Evolutionary conservation across 2,888 invertebrate genomes (phyloP).

Genomic region (Lasius platythorax): DNA sequence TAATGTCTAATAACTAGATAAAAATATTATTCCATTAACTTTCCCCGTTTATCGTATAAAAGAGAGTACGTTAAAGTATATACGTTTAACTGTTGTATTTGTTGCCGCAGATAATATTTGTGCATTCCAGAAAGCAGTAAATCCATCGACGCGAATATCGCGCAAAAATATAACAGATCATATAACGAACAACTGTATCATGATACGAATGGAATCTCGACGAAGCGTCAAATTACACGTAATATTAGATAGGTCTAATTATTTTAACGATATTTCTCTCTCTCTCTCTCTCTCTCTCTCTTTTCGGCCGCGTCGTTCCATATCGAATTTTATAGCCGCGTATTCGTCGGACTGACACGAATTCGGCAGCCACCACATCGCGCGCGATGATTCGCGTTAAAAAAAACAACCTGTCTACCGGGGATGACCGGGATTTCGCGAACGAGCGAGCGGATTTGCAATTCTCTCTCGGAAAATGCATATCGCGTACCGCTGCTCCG

Average conservation of each 20-base stretch:
- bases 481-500: slow-evolving; percentile 25
- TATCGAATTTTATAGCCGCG: slow-evolving; percentile 46
- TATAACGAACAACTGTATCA: slow-evolving; percentile 18
- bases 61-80: neutral
- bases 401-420: slow-evolving; percentile 31
- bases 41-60: neutral
- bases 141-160: slow-evolving; percentile 1
- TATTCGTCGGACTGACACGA: slow-evolving; percentile 46
- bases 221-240: slow-evolving; percentile 13
- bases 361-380: slow-evolving; percentile 10
- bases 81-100: neutral
- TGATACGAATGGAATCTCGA: slow-evolving; percentile 9
- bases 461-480: slow-evolving; percentile 50
- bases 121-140: neutral
- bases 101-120: neutral
- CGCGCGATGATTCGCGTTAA: slow-evolving; percentile 26
- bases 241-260: slow-evolving; percentile 31
- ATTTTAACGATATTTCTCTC: neutral
- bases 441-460: slow-evolving; percentile 31
- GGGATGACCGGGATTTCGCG: slow-evolving; percentile 30
- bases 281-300: neutral
- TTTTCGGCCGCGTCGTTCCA: neutral
- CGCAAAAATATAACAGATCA: slow-evolving; percentile 15
- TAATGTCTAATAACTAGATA: neutral
- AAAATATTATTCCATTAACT: neutral